Percentiles rank a stretch among this genome's conserved stretches.
phyloP scores from a whole-genome alignment of 2,888 invertebrate genomes.

The Hypsopygia costalis region DNA sequence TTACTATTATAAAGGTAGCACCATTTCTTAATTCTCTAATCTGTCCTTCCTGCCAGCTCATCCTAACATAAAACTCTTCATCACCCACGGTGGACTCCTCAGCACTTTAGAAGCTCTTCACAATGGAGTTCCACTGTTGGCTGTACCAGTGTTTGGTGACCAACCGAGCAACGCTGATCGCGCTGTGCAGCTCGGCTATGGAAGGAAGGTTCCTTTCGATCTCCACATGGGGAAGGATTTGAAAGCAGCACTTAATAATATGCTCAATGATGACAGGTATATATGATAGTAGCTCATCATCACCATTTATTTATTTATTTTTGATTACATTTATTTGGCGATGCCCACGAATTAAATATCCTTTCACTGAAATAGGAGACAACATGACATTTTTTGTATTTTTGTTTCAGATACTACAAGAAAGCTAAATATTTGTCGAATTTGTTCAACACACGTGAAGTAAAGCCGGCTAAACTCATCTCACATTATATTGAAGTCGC shows the following conservation, averaged over 20 bases:
- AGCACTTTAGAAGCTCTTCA: conserved; percentile 39
- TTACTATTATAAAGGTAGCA: too few relatives aligned
- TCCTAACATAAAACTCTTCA: conserved; percentile 38
- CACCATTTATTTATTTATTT: too few relatives aligned
- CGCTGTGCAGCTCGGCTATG: conserved; percentile 34
- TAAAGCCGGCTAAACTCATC: conserved; percentile 37
- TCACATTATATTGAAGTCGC: conserved; percentile 47
- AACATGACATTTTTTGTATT: too few relatives aligned
- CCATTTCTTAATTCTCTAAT: too few relatives aligned
- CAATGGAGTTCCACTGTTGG: conserved; percentile 47
- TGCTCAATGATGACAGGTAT: conserved; percentile 37
- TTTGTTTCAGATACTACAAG: conserved; percentile 38
- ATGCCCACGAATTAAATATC: too few relatives aligned
- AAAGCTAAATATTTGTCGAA: conserved; percentile 40
- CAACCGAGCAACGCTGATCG: conserved; percentile 47
- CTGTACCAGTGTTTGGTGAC: conserved; percentile 53
- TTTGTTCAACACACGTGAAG: conserved; percentile 40
- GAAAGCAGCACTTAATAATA: conserved; percentile 29
- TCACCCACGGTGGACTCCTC: conserved; percentile 45
- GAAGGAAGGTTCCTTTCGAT: conserved; percentile 29
- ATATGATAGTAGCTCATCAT: too few relatives aligned
- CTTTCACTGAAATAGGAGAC: too few relatives aligned
- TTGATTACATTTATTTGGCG: too few relatives aligned
- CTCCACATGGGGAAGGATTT: conserved; percentile 32
- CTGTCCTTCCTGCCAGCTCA: conserved; percentile 28